These are phyloP conservation scores for Paelopatides confundens DNA, from an alignment of 53 echinoderm and acorn worm genomes.

Conservation along the genomic window DNA sequence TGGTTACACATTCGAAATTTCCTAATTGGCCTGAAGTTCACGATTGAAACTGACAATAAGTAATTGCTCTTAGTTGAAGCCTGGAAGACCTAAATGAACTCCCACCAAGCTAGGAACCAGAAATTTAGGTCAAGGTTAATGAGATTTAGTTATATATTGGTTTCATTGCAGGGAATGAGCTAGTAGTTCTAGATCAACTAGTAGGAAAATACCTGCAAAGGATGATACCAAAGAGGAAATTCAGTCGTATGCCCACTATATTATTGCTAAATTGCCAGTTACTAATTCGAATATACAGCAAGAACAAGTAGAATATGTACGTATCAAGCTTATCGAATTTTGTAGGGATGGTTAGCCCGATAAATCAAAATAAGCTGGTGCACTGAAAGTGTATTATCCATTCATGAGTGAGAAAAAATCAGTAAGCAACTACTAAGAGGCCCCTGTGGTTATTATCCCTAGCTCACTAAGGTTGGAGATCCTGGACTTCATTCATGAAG, in stretches of 20 bases:
- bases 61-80: neutral
- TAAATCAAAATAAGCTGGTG: neutral
- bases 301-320: slow-evolving; percentile 53
- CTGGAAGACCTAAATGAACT: slow-evolving; percentile 43
- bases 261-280: neutral
- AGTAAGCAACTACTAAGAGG: slow-evolving; percentile 52
- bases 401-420: slow-evolving; percentile 19
- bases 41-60: slow-evolving; percentile 59
- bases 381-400: slow-evolving; percentile 26
- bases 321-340: slow-evolving; percentile 45
- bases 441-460: slow-evolving; percentile 62
- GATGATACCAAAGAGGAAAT: neutral
- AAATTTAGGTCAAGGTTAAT: slow-evolving; percentile 61
- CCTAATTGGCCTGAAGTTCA: slow-evolving; percentile 61
- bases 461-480: slow-evolving; percentile 36
- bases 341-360: slow-evolving; percentile 52
- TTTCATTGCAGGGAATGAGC: slow-evolving; percentile 62
- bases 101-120: slow-evolving; percentile 58
- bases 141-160: slow-evolving; percentile 38
- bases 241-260: neutral
- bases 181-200: slow-evolving; percentile 63
- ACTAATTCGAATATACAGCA: slow-evolving; percentile 18
- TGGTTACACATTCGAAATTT: slow-evolving; percentile 64
- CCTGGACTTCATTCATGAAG: slow-evolving; percentile 53
- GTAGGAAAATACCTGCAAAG: neutral